A percentile compares a stretch with the other conserved stretches of the same genome.
Conservation (phyloP, 35 echinoderm and acorn worm species). For the Nesometra sesokonis region DNA sequence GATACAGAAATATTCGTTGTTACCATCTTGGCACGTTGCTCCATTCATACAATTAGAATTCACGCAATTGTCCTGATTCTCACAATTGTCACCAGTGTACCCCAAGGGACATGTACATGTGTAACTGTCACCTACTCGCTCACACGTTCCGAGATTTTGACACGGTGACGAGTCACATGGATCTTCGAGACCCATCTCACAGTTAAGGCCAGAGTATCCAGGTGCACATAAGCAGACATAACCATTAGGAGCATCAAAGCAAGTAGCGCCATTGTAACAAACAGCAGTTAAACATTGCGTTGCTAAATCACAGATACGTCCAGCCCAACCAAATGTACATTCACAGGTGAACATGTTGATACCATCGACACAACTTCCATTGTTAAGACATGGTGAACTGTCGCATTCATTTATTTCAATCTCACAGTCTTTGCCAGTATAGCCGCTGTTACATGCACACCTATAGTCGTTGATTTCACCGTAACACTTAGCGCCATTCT, state of each 20-base stretch:
- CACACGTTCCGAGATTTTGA: constrained; percentile 17
- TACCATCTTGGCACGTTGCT: neutral
- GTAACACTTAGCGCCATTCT: constrained; percentile 29
- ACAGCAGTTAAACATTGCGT: constrained; percentile 21
- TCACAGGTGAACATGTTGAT: neutral
- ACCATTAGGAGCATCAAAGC: neutral
- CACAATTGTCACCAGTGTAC: constrained; percentile 30
- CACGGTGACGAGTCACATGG: constrained; percentile 11
- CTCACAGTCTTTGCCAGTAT: neutral
- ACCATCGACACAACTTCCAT: neutral
- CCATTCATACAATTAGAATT: constrained; percentile 23
- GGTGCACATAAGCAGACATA: constrained; percentile 38
- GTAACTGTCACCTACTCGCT: neutral
- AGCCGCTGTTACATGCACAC: neutral
- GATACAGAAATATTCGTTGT: constrained; percentile 34
- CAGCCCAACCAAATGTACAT: neutral
- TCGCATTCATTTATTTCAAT: neutral
- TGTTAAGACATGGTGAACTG: neutral
- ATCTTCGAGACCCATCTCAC: constrained; percentile 26
- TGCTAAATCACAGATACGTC: neutral
- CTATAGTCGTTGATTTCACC: neutral
- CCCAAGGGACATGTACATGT: constrained; percentile 21
- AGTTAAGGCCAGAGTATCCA: constrained; percentile 50
- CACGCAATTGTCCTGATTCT: neutral
- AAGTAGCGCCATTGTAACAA: constrained; percentile 57